Conservation (phyloP, 1,140 invertebrate genomes). For the Cataglyphis hispanica region DNA sequence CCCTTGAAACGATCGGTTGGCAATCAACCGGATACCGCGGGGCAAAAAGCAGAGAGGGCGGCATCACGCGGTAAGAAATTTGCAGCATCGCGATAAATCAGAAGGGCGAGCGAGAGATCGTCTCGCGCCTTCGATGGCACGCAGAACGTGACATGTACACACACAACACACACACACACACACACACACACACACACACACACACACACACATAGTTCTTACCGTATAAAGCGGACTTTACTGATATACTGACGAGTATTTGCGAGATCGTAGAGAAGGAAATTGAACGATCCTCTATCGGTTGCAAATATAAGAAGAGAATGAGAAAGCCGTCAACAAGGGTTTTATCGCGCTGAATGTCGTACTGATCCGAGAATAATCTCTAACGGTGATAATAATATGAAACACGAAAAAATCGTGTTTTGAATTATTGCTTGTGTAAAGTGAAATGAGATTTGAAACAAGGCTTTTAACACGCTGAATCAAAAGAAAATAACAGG, state of each 20-base stretch:
- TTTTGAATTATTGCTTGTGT: conserved; percentile 43
- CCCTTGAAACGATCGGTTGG: conserved; percentile 64
- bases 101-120: conserved; percentile 51
- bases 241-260: conserved; percentile 28
- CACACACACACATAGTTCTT: conserved; percentile 54
- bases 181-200: conserved; percentile 25
- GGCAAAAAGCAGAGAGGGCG: conserved; percentile 59
- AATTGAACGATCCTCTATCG: conserved; percentile 61
- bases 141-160: conserved; percentile 53
- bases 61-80: conserved; percentile 65
- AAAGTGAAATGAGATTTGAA: conserved; percentile 6
- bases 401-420: conserved; percentile 43
- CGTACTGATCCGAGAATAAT: conserved; percentile 44
- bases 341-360: conserved; percentile 58
- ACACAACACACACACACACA: neutral
- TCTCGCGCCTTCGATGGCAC: conserved; percentile 49
- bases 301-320: conserved; percentile 38
- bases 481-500: neutral
- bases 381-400: conserved; percentile 57
- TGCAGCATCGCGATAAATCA: conserved; percentile 69
- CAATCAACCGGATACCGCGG: conserved; percentile 67
- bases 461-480: neutral
- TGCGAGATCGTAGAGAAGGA: conserved; percentile 50
- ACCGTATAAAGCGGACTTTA: conserved; percentile 69
- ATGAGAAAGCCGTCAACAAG: conserved; percentile 47